These are phyloP conservation scores for Melospiza melodia DNA, from an alignment of 2,113 vertebrate species.

Conservation along the genomic window DNA sequence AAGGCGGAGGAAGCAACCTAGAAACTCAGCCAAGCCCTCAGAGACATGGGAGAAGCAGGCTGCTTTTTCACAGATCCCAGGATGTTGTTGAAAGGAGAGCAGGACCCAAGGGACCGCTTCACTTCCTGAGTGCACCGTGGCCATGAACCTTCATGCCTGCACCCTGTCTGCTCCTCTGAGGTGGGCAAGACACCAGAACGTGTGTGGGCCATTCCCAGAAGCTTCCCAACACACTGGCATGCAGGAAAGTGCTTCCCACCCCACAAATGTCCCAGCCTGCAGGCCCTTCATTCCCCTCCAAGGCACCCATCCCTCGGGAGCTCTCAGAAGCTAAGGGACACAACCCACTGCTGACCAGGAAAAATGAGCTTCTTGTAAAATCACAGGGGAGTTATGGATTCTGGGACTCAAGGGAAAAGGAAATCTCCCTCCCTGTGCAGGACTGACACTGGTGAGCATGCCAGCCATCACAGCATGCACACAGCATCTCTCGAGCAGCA, in stretches of 20 bases:
- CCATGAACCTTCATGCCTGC: background rate
- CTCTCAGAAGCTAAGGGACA: background rate
- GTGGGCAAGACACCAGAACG: fast-evolving
- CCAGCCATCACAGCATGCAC: background rate
- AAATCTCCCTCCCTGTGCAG: fast-evolving
- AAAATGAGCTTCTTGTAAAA: background rate
- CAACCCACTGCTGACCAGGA: background rate
- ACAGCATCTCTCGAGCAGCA: fast-evolving
- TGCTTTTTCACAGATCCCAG: background rate
- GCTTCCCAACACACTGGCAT: background rate
- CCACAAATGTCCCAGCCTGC: background rate
- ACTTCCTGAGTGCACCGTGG: fast-evolving
- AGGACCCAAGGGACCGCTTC: fast-evolving
- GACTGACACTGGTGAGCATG: fast-evolving
- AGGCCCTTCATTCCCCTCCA: background rate
- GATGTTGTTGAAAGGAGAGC: background rate
- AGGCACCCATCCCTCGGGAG: background rate
- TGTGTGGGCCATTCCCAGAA: background rate
- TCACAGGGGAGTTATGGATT: background rate
- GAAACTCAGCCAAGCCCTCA: slow-evolving; percentile 11
- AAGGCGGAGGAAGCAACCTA: background rate
- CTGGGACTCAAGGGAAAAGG: background rate
- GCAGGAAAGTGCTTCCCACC: background rate
- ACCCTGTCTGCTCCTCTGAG: background rate
- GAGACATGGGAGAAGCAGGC: background rate